Base-by-base conservation (phyloP, 2,113 vertebrate species). In the Procavia capensis region DNA sequence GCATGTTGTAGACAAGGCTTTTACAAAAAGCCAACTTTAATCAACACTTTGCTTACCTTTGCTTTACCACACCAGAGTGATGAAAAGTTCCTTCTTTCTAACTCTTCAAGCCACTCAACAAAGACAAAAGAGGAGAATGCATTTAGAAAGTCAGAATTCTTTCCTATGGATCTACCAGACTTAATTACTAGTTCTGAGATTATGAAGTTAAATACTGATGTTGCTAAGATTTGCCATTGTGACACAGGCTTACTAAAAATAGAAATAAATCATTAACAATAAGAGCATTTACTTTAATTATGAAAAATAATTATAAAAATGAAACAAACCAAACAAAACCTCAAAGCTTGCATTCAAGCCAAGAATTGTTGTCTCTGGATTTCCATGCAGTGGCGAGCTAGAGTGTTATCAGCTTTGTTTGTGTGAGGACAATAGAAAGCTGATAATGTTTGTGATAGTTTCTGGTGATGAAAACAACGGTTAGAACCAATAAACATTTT, bases 241-340 rank as follows among this genome's bases (percentile, higher is more conserved):
- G 45, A 57, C 63, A 72, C 1, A 25, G 39, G 61, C 43, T 81
- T 75, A 6, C 25, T 87, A 66, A 90, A 96, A 90, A n/a, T 39
- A 76, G 29, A 81, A 92, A 66, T 45, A 88, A 90, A 70, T 82
- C 59, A 76, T 72, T 57, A 76, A 57, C 63, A 39, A 61, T 31
- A 78, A 85, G 13, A 68, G 76, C 34, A 85, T 91, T 47, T 27
- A 72, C 25, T 78, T 84, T 95, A 93, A 90, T 64, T 63, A 14
- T 54, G 25, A 88, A 88, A 93, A 92, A 74, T 63, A 34, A 68
- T 57, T 78, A 70, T 83, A 45, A 96, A 89, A 87, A 50, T 50
- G 59, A 74, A 70, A 81, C 31, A 63, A 79, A 83, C 20, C 22
- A 25, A 94, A 86, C 25, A 89, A 90, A 84, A 50, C n/a, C 45